Base-by-base conservation (phyloP, 2,113 vertebrate genomes). In the Rhinolophus sinicus region DNA sequence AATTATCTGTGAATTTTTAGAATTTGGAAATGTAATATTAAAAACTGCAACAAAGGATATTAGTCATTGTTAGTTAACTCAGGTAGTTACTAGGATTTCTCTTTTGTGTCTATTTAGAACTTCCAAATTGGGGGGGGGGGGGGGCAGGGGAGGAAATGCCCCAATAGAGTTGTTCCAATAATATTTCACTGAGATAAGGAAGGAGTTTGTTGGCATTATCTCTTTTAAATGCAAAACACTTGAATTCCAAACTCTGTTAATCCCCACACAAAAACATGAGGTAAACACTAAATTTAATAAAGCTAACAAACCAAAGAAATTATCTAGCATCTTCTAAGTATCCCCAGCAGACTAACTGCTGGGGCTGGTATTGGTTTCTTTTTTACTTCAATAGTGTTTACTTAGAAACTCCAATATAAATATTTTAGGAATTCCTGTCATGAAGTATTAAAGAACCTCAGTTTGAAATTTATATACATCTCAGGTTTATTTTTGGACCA, bases 1-100 rank as follows among this genome's bases (percentile, higher is more conserved):
- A 88, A 96, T 90, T 90, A 44, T 67, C 62, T 93, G n/a, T 94
- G 13, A 52, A 70, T 70, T 95, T 96, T 97, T 93, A 67, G 6
- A 64, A 14, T 85, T 88, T 84, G 11, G 75, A 54, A 97, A 94
- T 47, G 22, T 81, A 96, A 0, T 96, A 60, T 96, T 96, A 72
- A 85, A 92, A 90, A 95, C 62, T 88, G 1, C 21, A 78, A 60
- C 38, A 95, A 73, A 93, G 18, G 21, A 77, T 84, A 50, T 85
- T 81, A 76, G 64, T 82, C 40, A 62, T 83, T 38, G 6, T 96
- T 87, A 52, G 47, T 70, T 97, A 92, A 93, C 30, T 88, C 83
- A 50, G 22, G 44, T 87, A n/a, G 26, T 90, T 96, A 67, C 38
- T 92, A 81, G 67, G 54, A 82, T 65, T 77, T 96, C 2, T 90